phyloP scores from a whole-genome alignment of 2,888 invertebrate genomes.

The Drosophila robusta region DNA sequence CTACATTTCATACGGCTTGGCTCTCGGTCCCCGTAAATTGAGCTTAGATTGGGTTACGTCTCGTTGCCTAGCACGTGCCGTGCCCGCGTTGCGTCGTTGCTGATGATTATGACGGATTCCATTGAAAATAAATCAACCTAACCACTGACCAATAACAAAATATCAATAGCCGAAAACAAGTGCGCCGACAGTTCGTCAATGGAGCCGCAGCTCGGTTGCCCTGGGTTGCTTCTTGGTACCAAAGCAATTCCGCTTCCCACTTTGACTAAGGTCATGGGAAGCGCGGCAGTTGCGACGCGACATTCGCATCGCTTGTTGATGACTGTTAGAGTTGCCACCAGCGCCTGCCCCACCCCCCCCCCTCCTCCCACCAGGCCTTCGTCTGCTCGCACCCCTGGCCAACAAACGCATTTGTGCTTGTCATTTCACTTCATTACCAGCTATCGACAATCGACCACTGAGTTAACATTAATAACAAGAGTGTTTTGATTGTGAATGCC shows the following conservation, averaged over 20 bases:
- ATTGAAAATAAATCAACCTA: constrained; percentile 66
- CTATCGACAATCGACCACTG: constrained; percentile 56
- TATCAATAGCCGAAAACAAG: constrained; percentile 29
- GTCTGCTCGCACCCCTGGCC: constrained; percentile 4
- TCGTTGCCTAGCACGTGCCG: constrained; percentile 47
- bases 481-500: background rate
- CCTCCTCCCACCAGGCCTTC: background rate
- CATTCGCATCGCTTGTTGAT: constrained; percentile 32
- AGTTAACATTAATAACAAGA: constrained; percentile 54
- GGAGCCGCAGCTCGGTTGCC: background rate
- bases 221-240: constrained; percentile 57
- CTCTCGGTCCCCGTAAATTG: constrained; percentile 15
- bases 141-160: constrained; percentile 66
- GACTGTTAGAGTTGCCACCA: constrained; percentile 42
- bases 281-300: constrained; percentile 67
- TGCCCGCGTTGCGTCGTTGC: background rate
- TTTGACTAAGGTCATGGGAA: constrained; percentile 81
- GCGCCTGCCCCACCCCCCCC: background rate
- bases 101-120: constrained; percentile 61
- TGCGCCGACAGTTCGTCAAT: constrained; percentile 16
- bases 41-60: constrained; percentile 38
- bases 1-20: constrained; percentile 33
- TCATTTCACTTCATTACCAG: constrained; percentile 70
- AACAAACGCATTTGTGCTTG: constrained; percentile 60
- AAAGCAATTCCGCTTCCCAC: constrained; percentile 64